Percentiles rank a stretch among this genome's conserved stretches.
Evolutionary conservation across 2,113 vertebrate genomes (phyloP).

Genomic region (Pseudorhombus dupliciocellatus): DNA sequence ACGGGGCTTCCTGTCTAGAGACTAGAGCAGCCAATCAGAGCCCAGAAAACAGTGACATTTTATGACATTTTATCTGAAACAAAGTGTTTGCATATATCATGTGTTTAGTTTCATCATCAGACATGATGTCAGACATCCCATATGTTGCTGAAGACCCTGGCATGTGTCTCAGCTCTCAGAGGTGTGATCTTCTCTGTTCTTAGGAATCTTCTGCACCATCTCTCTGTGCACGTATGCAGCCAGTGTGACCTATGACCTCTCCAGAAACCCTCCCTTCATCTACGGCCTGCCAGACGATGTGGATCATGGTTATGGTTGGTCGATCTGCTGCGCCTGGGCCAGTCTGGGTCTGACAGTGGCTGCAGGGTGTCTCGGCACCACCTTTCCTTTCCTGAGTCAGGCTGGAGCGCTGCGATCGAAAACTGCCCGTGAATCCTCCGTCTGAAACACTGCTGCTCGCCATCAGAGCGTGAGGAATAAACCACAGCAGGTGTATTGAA

Average conservation of each 20-base stretch:
- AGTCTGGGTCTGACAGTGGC: constrained; percentile 86
- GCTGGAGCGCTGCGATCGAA: constrained; percentile 83
- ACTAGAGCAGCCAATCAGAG: not conserved
- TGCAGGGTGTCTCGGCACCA: constrained; percentile 85
- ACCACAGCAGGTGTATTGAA: not conserved
- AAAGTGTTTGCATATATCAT: no score
- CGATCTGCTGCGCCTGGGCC: constrained; percentile 86
- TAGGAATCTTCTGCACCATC: constrained; percentile 90
- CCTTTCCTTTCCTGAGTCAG: constrained; percentile 84
- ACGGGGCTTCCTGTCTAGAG: not conserved
- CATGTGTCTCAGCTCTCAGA: not conserved
- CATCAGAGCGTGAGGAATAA: not conserved
- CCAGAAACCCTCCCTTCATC: constrained; percentile 85
- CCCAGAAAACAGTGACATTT: not conserved
- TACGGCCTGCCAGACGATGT: constrained; percentile 86
- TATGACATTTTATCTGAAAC: no score
- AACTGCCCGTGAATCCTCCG: constrained; percentile 81
- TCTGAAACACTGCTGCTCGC: constrained; percentile 59
- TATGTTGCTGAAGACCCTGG: not conserved
- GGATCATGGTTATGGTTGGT: constrained; percentile 89
- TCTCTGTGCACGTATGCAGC: constrained; percentile 88
- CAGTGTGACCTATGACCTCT: constrained; percentile 87
- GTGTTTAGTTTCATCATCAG: no score
- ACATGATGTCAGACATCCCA: not conserved
- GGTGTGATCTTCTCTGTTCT: not conserved